Conservation (phyloP, 2,888 invertebrate genomes). For the Pasiphila rectangulata region DNA sequence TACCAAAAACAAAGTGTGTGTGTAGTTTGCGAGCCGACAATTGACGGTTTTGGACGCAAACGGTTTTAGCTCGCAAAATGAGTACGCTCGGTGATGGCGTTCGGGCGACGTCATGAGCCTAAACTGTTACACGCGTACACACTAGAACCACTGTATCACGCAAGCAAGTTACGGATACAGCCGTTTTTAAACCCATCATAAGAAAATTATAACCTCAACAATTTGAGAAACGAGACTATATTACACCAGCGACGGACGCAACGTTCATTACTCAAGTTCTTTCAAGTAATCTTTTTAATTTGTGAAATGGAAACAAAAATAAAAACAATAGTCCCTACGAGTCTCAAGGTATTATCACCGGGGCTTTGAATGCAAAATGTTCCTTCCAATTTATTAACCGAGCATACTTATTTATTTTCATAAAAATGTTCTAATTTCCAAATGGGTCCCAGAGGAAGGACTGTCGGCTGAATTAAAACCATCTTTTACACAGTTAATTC, state of each 20-base stretch:
- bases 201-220: not conserved
- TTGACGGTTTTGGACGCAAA: too few relatives aligned
- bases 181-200: too few relatives aligned
- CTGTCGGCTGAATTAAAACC: slow-evolving; percentile 44
- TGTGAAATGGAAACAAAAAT: slow-evolving; percentile 16
- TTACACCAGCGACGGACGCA: not conserved
- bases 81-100: too few relatives aligned
- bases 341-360: slow-evolving; percentile 26
- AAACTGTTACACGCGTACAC: too few relatives aligned
- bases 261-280: slow-evolving; percentile 15
- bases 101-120: too few relatives aligned
- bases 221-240: not conserved
- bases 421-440: slow-evolving; percentile 37
- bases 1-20: too few relatives aligned
- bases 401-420: slow-evolving; percentile 37
- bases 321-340: slow-evolving; percentile 16
- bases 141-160: too few relatives aligned
- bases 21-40: too few relatives aligned
- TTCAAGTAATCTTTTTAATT: slow-evolving; percentile 20
- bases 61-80: too few relatives aligned
- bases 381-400: slow-evolving; percentile 38
- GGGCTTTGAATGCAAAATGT: slow-evolving; percentile 23
- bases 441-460: slow-evolving; percentile 29
- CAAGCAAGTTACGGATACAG: too few relatives aligned
- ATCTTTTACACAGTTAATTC: slow-evolving; percentile 60